These are phyloP conservation scores for Bombus huntii DNA, from an alignment of 1,140 invertebrate genomes.

Conservation along the genomic window DNA sequence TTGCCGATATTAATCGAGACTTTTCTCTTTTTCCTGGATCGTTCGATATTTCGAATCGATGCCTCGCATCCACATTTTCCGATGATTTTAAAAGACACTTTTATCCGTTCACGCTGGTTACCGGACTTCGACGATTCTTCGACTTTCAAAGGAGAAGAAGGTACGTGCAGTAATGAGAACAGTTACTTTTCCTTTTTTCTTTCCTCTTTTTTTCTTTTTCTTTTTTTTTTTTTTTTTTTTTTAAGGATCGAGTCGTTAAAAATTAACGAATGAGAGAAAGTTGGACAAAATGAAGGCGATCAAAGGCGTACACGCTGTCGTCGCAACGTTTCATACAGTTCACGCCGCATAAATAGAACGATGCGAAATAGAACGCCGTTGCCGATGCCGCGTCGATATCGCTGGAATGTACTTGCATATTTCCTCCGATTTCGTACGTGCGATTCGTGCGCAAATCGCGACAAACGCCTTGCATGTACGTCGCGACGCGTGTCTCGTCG, in stretches of 20 bases:
- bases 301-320: neutral
- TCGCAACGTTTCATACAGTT: slow-evolving; percentile 4
- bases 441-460: neutral
- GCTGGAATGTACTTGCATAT: neutral
- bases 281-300: neutral
- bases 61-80: neutral
- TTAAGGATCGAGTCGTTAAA: neutral
- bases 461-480: neutral
- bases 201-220: too few relatives aligned
- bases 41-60: too few relatives aligned
- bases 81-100: neutral
- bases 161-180: slow-evolving; percentile 14
- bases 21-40: neutral
- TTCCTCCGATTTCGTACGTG: neutral
- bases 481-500: neutral
- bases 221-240: neutral
- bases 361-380: slow-evolving; percentile 21
- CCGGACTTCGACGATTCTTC: neutral
- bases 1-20: neutral
- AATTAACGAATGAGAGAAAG: neutral
- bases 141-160: neutral
- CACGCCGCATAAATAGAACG: slow-evolving; percentile 25
- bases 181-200: neutral
- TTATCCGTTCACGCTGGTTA: neutral
- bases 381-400: neutral